Evolutionary conservation across 2,888 invertebrate species (phyloP), one percentile per base, ranked within the genome.

Genomic region (Uropetala carovei): DNA sequence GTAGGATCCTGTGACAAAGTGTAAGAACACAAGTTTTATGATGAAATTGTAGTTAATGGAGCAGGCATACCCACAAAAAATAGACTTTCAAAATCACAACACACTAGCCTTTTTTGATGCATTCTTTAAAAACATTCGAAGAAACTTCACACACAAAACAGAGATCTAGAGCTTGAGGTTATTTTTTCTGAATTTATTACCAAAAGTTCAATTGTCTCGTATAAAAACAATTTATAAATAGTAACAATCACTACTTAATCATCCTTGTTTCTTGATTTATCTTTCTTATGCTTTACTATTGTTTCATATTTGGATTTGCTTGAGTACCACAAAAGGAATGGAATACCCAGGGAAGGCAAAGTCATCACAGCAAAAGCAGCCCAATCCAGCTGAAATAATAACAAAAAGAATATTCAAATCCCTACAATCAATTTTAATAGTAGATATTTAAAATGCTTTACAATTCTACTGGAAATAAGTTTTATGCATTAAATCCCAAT

Each of bases 321-420:
- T 57, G 98, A 97, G 95, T 97, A 98, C 99, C 99, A 99, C 93
- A 99, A 96, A 64, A 97, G 97, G 95, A 98, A 98, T 92, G 99
- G 99, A 95, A 99, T 99, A 83, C 98, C 98, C 85, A 99, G 96
- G 4, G 99, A 99, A 9, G 99, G 99, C 93, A 99, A 96, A 57
- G 99, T 98, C 99, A 99, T 99, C 92, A 99, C 97, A 64, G 98
- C 98, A 94, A 99, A 99, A 57, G 99, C 98, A 92, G 97, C 96
- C 99, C 99, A 99, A 95, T 99, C 99, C 93, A 99, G 94, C 96
- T 96, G 94, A 92, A 94, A 95, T 93, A 93, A 93, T 93, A 93
- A 92, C 91, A 92, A 57, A 75, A 8, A 57, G 68, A 91, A 86
- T 43, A 75, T 64, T 84, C 43, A 43, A 43, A 43, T 43, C 43